These are phyloP conservation scores for Tetranychus truncatus DNA, from an alignment of 2,888 invertebrate species.

Conservation along the genomic window DNA sequence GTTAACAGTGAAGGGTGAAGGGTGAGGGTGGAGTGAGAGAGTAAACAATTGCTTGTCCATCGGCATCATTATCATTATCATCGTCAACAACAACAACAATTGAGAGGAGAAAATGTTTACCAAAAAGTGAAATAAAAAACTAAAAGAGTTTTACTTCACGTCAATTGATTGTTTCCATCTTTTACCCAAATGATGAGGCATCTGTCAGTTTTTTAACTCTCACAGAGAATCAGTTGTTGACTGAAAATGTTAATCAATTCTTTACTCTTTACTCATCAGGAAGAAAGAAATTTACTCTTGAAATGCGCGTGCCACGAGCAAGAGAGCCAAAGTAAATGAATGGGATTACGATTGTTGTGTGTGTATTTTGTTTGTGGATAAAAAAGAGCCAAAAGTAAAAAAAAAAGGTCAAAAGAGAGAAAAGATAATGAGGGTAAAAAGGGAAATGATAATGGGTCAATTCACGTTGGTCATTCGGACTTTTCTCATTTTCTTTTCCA, in stretches of 20 bases:
- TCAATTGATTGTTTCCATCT: not conserved
- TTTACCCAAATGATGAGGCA: not conserved
- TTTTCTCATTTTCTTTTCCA: not conserved
- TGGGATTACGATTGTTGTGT: not conserved
- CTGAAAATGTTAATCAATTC: not conserved
- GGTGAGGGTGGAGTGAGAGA: not conserved
- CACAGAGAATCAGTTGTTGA: not conserved
- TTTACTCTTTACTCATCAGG: not conserved
- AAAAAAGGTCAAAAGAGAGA: not conserved
- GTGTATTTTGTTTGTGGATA: not conserved
- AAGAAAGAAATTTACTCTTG: not conserved
- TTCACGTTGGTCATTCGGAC: not conserved
- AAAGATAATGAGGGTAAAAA: not conserved
- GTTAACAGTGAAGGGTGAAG: not conserved
- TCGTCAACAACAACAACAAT: not conserved
- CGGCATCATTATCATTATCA: not conserved
- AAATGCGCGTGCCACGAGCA: not conserved
- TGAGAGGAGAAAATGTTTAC: not conserved
- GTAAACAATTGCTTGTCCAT: not conserved
- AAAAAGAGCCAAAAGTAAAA: not conserved
- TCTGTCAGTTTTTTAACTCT: not conserved
- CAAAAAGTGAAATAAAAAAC: not conserved
- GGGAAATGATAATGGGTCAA: not conserved
- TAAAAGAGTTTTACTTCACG: not conserved
- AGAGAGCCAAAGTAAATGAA: not conserved